Evolutionary conservation across 1,140 invertebrate species (phyloP).

Genomic region (Babylonia areolata): DNA sequence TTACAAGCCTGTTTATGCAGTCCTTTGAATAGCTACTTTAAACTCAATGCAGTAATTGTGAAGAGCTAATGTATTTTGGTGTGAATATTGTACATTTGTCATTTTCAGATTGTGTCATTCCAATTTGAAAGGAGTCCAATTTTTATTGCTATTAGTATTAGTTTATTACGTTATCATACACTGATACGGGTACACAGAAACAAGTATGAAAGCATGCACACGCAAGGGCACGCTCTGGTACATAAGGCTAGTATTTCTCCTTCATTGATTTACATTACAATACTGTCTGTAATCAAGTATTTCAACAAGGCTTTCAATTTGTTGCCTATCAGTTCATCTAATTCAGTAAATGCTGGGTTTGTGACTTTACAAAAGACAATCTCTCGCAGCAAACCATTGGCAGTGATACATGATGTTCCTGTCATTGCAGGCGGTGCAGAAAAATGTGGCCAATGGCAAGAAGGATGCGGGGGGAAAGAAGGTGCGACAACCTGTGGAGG

Average conservation of each 20-base stretch:
- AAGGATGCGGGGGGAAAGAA: background rate
- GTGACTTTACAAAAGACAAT: too few relatives aligned
- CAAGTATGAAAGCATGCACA: background rate
- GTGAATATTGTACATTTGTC: too few relatives aligned
- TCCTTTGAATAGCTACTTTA: too few relatives aligned
- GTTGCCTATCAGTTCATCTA: background rate
- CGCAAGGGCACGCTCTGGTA: too few relatives aligned
- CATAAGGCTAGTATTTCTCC: background rate
- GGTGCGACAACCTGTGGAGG: background rate
- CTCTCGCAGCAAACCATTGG: too few relatives aligned
- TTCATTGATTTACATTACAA: background rate
- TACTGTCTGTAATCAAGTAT: too few relatives aligned
- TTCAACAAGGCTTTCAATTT: too few relatives aligned
- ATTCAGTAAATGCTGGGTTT: background rate
- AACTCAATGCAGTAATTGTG: too few relatives aligned
- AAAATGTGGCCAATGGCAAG: constrained; percentile 14
- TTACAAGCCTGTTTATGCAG: too few relatives aligned
- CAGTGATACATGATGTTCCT: too few relatives aligned
- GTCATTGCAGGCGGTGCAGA: background rate
- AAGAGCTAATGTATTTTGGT: background rate
- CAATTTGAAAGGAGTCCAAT: too few relatives aligned
- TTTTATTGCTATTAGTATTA: background rate
- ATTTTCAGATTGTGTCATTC: too few relatives aligned
- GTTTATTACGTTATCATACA: background rate
- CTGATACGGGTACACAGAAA: background rate